Evolutionary conservation across 2,113 vertebrate species (phyloP), one percentile per base, ranked within the genome.

Genomic region (Clupea harengus): DNA sequence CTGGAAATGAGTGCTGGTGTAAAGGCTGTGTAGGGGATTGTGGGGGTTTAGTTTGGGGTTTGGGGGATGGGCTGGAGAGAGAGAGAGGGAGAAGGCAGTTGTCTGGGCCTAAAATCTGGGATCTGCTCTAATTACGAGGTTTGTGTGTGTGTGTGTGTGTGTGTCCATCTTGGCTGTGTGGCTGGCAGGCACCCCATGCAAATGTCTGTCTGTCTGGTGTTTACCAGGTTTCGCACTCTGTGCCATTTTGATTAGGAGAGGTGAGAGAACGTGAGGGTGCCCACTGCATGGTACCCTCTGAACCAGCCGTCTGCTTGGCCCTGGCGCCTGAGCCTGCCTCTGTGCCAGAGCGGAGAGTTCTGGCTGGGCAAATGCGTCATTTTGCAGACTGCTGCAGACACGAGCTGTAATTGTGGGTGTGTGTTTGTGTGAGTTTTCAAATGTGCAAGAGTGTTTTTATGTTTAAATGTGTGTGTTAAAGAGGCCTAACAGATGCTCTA

Each of bases 1-100:
- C 84, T 86, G 52, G 57, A 87, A 90, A 88, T 89, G 85, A 89
- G 87, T 13, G 10, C 25, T 72, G 64, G 9, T 72, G n/a, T 28
- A 60, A 13, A 72, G 25, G 25, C 25, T 15, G 64, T 72, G 60
- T 25, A 25, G 60, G 64, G 64, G 50, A 39, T 7, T 88, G 83
- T 88, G 64, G 0, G 52, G 83, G 46, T 52, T 47, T 84, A 78
- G 22, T n/a, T 85, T 45, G 87, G 88, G 89, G 84, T 88, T 52
- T 82, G 89, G 90, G 86, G 85, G 50, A 72, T 81, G 22, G 4
- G n/a, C 1, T 72, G 60, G 20, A 3, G 60, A 6, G 20, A 8
- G 60, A 3, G n/a, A 3, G 1, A 4, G 60, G 3, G 67, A 2
- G 9, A 2, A 28, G 25, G 28, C 10, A 32, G 1, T 28, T 28